These are phyloP conservation scores for Centropristis striata DNA, from an alignment of 2,113 vertebrate species.

Conservation along the genomic window DNA sequence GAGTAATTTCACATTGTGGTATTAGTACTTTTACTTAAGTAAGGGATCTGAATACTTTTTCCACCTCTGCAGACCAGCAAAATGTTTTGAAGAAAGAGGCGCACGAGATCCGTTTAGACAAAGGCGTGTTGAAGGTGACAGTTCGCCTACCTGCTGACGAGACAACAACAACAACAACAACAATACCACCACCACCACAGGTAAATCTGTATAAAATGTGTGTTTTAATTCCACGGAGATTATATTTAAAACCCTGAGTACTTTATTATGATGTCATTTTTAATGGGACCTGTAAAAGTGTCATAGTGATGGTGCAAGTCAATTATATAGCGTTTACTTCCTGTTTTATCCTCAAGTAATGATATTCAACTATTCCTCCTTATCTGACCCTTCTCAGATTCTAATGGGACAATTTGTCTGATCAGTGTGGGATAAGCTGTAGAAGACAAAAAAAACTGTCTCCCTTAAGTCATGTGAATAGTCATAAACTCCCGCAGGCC, in stretches of 20 bases:
- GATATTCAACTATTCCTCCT: neutral
- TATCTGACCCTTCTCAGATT: too few relatives aligned
- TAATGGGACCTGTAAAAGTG: too few relatives aligned
- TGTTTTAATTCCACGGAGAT: too few relatives aligned
- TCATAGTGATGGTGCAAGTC: neutral
- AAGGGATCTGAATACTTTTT: too few relatives aligned
- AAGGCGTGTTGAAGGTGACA: constrained; percentile 76
- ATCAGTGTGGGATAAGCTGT: neutral
- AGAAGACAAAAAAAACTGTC: neutral
- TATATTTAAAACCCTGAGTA: neutral
- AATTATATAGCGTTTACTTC: too few relatives aligned
- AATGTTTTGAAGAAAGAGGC: constrained; percentile 83
- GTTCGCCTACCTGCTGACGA: constrained; percentile 71
- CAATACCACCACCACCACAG: too few relatives aligned
- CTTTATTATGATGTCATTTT: neutral
- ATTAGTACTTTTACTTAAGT: too few relatives aligned
- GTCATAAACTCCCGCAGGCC: accelerated
- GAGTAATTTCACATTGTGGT: too few relatives aligned
- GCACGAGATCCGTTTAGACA: constrained; percentile 83
- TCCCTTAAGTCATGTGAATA: constrained; percentile 17
- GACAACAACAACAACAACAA: neutral
- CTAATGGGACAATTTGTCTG: neutral
- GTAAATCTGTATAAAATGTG: constrained; percentile 21
- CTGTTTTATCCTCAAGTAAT: neutral
- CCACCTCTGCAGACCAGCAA: constrained; percentile 87